Base-by-base conservation (phyloP, 1,140 invertebrate genomes). In the Thaumetopoea pityocampa region DNA sequence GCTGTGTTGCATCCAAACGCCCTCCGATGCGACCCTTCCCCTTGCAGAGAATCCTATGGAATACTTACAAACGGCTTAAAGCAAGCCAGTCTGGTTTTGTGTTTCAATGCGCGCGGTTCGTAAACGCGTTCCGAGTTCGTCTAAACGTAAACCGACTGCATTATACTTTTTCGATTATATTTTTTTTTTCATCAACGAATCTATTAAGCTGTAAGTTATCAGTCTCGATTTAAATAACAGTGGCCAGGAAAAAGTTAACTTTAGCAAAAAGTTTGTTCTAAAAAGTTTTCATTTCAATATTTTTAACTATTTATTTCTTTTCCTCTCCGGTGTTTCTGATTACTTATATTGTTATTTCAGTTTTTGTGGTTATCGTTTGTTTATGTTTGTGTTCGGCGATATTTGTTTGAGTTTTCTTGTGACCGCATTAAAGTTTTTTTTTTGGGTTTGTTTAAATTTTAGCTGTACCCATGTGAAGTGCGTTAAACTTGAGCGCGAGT, bases 71-170 rank as follows among this genome's bases (percentile, higher is more conserved):
- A 67, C 71, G 70, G 70, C 67, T 79, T 73, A 68, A 65, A 65
- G 59, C 72, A 70, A 78, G 78, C 74, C 78, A 82, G 78, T 82
- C 78, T 82, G 78, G 73, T 79, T 77, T 78, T 72, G 74, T 67
- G 54, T 67, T 69, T 65, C 71, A 51, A 67, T 63, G 64, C 64
- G 78, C 78, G 60, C 73, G 67, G 71, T 58, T 65, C 69, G 61
- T 65, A 61, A 54, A 53, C 69, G 66, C 74, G 69, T 54, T 58
- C 53, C 42, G 41, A 43, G 24, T 28, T 23, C 44, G 50, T 36
- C 42, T 24, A 29, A 55, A 54, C 58, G 42, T 41, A 50, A 56
- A 47, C n/a, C 54, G 51, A 54, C 58, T 57, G 67, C 58, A 44
- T 33, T 61, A 67, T 57, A 49, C 54, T 71, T 54, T 71, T 70